Conservation (phyloP, 2,113 vertebrate species). For the Mionectes macconnelli region DNA sequence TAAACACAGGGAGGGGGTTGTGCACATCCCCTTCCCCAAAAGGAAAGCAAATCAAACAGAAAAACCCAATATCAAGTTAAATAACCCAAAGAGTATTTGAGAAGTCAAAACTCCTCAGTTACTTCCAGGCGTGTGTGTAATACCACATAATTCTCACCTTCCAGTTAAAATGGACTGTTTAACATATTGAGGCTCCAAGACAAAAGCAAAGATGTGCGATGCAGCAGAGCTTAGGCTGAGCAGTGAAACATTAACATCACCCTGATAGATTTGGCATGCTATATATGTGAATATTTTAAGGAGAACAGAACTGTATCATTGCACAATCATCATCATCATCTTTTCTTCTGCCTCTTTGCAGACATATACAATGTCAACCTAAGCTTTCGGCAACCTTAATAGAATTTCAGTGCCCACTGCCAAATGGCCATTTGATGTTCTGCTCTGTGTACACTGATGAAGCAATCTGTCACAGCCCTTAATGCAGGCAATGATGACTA, state of each 20-base stretch:
- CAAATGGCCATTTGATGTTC: conserved; percentile 72
- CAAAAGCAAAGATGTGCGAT: rapidly evolving
- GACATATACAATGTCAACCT: conserved; percentile 37
- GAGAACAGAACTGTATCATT: conserved; percentile 17
- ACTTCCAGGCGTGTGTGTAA: neutral
- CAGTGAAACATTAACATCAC: neutral
- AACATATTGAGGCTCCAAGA: neutral
- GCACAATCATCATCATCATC: conserved; percentile 17
- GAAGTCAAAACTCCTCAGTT: neutral
- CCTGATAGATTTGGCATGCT: neutral
- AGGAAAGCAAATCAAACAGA: neutral
- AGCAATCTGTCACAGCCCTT: conserved; percentile 65
- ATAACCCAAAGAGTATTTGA: neutral
- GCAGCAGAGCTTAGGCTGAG: neutral
- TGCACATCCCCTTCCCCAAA: neutral
- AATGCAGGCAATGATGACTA: conserved; percentile 62
- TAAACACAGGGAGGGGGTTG: neutral
- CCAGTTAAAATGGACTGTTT: neutral
- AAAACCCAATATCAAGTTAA: neutral
- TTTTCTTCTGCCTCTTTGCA: conserved; percentile 49
- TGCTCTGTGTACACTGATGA: conserved; percentile 66
- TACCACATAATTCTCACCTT: neutral
- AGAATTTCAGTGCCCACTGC: conserved; percentile 69
- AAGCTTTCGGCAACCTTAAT: conserved; percentile 67
- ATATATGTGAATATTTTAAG: conserved; percentile 37